Base-by-base conservation (phyloP, 2,113 vertebrate species). In the Macrotus californicus region DNA sequence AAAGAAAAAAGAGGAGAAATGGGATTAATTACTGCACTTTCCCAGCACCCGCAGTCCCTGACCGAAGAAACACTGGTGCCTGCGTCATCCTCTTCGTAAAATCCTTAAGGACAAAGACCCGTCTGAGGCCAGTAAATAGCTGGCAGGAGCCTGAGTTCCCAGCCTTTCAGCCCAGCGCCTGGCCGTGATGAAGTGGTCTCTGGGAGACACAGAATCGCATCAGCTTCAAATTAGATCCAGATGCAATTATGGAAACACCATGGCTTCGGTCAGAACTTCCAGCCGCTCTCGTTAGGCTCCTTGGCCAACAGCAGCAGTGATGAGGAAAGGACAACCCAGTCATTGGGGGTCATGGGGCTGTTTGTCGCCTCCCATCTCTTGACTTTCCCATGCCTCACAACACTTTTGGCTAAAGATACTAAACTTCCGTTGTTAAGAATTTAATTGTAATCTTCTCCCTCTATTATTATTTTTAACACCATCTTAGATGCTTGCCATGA, bases 51-150 rank as follows among this genome's bases (percentile, higher is more conserved):
- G 4, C 22, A 14, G 50, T 21, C 52, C 31, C 0, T 19, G 36
- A 5, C 48, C 10, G 61, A 41, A 50, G 73, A 48, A 64, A 29
- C 52, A 14, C 52, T 5, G 29, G 54, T 52, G 73, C 46, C 46
- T 39, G 21, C 70, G 41, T 48, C 8, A 2, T 31, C 46, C 50
- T 66, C 52, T 54, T 29, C 0, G 21, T 3, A 1, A 24, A 72
- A 29, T 50, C 77, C 36, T 84, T 19, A 29, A 21, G 89, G 66
- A 94, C 92, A 96, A 92, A 97, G 96, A 31, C 48, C 21, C 70
- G 0, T n/a, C 48, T 54, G 87, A 92, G 70, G n/a, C 67, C 24
- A 4, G 8, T 14, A 5, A 41, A 26, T n/a, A n/a, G 94, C 9
- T 92, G 87, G 69, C 87, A 39, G 29, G 59, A 34, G 39, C 29